Base-by-base conservation (phyloP, 2,113 vertebrate genomes). In the Tetraodon nigroviridis region DNA sequence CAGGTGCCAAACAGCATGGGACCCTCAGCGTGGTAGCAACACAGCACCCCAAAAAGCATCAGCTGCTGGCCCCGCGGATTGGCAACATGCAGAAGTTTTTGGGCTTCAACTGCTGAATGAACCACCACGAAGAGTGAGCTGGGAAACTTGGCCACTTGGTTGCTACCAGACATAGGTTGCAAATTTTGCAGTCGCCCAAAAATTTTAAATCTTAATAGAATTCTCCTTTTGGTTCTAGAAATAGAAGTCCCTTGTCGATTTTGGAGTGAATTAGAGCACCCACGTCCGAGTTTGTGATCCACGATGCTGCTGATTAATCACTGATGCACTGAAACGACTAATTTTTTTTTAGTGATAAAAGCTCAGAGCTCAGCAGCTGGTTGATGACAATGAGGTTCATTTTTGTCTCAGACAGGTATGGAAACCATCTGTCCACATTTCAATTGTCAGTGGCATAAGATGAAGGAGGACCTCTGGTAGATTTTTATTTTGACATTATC, bases 21-120 rank as follows among this genome's bases (percentile, higher is more conserved):
- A 37, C n/a, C 41, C 63, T 42, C 60, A 16, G 47, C 51, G 55
- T 22, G 41, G 29, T 19, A n/a, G 8, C 46, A 5, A 6, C 51
- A 64, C 22, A 57, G 58, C 14, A 49, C 60, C 32, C 32, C 61
- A 69, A 64, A 54, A 62, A 58, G 11, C 48, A 61, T 58, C 76
- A 82, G 82, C 78, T 84, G 79, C 72, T 59, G 67, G 64, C 73
- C 12, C 6, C 32, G 55, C 49, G 41, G 42, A 58, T 46, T 42
- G 42, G 51, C 67, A 75, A 64, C 67, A 69, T 81, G 70, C 32
- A 37, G 32, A 37, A 37, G 32, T 37, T 4, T 69, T 67, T 58
- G 29, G 52, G 20, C 66, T 67, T 47, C 24, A 71, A 42, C 62
- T 55, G 65, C 69, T 76, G 78, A 81, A 61, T 64, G 44, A n/a